Base-by-base conservation (phyloP, 2,888 invertebrate genomes). In the Latrodectus hesperus region DNA sequence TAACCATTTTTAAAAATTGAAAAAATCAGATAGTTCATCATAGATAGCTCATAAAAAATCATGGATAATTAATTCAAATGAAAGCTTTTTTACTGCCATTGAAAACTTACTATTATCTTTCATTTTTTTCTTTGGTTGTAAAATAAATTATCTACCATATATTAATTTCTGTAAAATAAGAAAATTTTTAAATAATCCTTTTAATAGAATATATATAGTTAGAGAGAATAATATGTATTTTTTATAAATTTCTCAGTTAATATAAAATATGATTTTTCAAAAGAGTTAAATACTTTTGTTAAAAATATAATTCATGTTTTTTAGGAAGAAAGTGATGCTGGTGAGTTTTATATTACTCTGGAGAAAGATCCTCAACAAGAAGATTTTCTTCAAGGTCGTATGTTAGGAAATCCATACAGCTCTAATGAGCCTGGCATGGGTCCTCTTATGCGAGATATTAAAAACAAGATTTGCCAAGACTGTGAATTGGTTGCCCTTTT, bases 351-450 rank as follows among this genome's bases (percentile, higher is more conserved):
- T 94, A 94, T 99, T 88, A 97, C 97, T 0, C 93, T 99, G 9
- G 99, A 99, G 92, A 99, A 99, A 92, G 99, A 99, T 93, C 97
- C 98, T 0, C 99, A 99, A 91, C 99, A 99, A 91, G 99, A 99
- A 93, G 99, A 99, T 93, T 99, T 99, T 93, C 94, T 99, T 90
- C 98, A 98, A 96, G 97, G 98, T 10, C 95, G 99, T 64, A 99
- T 99, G 99, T 94, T 98, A 91, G 99, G 99, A 76, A 99, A 99
- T 93, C 99, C 99, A 0, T 99, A 99, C 93, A 97, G 97, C 84
- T 97, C 97, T 55, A 94, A 95, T 53, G 99, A 99, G 92, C 95
- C 96, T 0, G 99, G 98, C 10, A 94, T 99, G 91, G 99, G 99
- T 0, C 99, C 99, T 0, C 93, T 99, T 14, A 99, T 99, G 99